These are phyloP conservation scores for Caracal caracal DNA, from an alignment of 2,113 vertebrate genomes.

Conservation along the genomic window DNA sequence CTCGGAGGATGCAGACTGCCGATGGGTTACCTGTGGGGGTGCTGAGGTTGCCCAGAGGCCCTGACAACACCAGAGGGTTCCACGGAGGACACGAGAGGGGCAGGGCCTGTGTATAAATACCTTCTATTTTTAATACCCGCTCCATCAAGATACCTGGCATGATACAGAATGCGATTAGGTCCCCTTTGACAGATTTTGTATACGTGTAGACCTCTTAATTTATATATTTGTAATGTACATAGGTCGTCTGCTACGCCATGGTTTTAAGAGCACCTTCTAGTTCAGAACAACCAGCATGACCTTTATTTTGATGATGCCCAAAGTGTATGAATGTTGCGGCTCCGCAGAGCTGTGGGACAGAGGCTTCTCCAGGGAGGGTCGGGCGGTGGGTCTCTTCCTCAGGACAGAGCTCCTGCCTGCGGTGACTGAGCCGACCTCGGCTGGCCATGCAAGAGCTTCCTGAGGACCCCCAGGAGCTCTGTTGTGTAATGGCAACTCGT, in stretches of 20 bases:
- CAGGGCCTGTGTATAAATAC: slow-evolving; percentile 74
- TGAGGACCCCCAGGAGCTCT: background rate
- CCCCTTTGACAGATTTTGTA: slow-evolving; percentile 63
- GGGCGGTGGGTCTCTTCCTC: background rate
- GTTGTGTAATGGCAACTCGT: background rate
- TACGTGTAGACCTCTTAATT: slow-evolving; percentile 59
- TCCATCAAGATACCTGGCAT: slow-evolving; percentile 41
- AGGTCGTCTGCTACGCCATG: background rate
- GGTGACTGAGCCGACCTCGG: background rate
- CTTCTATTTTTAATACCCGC: slow-evolving; percentile 39
- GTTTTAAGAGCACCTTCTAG: background rate
- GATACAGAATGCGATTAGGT: slow-evolving; percentile 38
- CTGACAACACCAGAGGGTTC: slow-evolving; percentile 96
- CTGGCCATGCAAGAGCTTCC: background rate
- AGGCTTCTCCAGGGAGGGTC: background rate
- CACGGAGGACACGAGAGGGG: slow-evolving; percentile 87
- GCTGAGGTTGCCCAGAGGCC: slow-evolving; percentile 92
- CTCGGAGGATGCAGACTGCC: slow-evolving; percentile 92
- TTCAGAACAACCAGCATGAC: slow-evolving; percentile 5
- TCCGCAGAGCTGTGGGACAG: background rate
- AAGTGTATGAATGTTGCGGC: background rate
- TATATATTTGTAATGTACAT: slow-evolving; percentile 70
- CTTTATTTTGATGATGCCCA: background rate
- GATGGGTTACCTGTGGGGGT: slow-evolving; percentile 94
- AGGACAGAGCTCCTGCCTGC: background rate